Evolutionary conservation across 1,140 invertebrate genomes (phyloP), one percentile per base, ranked within the genome.

Genomic region (Meloidogyne chitwoodi): DNA sequence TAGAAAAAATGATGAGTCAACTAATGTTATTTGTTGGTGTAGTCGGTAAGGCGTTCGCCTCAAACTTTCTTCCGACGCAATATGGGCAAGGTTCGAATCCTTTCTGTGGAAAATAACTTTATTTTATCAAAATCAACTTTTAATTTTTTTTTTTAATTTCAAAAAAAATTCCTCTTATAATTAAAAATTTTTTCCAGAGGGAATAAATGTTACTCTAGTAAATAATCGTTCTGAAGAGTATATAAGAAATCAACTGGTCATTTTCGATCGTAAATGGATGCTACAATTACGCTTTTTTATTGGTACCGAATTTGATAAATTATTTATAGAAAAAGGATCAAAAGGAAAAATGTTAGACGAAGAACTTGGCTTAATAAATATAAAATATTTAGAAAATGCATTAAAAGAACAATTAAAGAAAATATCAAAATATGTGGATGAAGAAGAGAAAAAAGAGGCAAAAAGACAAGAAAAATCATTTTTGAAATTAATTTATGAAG

Each of bases 181-280:
- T 0, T 38, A 38, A 38, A 4, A 38, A 38, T 41, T 75, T 64
- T 71, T 75, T 48, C 6, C 16, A 61, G 64, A 61, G 11, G 74
- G 64, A 48, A 41, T 67, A 31, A 6, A 61, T 22, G 74, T 75
- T 8, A 68, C 65, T 1, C 29, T 75, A 22, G 41, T 75, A 29
- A 75, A 75, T 71, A 38, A 75, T 31, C 64, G 74, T 24, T 34
- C 64, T 16, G 74, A 72, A 68, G 48, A 44, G n/a, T 75, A 75
- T 34, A n/a, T 29, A 27, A 24, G 74, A 48, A 68, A 70, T 24
- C 74, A 29, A 56, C 26, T 75, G 10, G 61, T 67, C 24, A 41
- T 41, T 34, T 56, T 75, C 27, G 74, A 75, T 16, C 31, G 29
- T 5, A 66, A 68, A 27, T 75, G 63, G 63, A 11, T 67, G 66